phyloP scores from a whole-genome alignment of 2,888 invertebrate genomes.

The Ommatoiulus sabulosus region DNA sequence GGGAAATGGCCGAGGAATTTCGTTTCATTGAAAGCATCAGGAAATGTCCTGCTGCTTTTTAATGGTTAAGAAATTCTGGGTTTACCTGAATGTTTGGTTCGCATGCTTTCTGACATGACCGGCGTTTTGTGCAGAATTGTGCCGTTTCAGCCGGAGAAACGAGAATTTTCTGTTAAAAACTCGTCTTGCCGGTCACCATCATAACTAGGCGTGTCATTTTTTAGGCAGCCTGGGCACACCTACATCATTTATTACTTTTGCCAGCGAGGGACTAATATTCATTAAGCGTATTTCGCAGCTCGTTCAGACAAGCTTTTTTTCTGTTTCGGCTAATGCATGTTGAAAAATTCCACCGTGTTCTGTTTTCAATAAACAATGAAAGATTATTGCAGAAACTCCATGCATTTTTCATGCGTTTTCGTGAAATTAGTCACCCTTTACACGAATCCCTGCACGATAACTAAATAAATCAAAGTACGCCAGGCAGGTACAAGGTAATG shows the following conservation, averaged over 20 bases:
- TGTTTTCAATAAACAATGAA: constrained; percentile 22
- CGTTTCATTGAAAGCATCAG: background rate
- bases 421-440: background rate
- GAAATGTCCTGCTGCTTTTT: background rate
- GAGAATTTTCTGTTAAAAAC: background rate
- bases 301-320: background rate
- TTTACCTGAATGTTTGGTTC: background rate
- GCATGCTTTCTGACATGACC: background rate
- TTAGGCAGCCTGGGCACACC: constrained; percentile 7
- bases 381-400: background rate
- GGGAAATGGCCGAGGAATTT: background rate
- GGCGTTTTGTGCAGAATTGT: background rate
- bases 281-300: constrained; percentile 21
- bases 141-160: too few relatives aligned
- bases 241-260: constrained; percentile 11
- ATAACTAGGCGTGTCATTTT: background rate
- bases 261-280: constrained; percentile 2
- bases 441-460: background rate
- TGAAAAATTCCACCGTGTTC: background rate
- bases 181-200: background rate
- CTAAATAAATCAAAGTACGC: background rate
- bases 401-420: constrained; percentile 4
- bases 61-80: background rate
- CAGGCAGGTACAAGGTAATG: background rate
- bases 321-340: background rate